Evolutionary conservation across 2,113 vertebrate genomes (phyloP).

Genomic region (Ptyas mucosa): DNA sequence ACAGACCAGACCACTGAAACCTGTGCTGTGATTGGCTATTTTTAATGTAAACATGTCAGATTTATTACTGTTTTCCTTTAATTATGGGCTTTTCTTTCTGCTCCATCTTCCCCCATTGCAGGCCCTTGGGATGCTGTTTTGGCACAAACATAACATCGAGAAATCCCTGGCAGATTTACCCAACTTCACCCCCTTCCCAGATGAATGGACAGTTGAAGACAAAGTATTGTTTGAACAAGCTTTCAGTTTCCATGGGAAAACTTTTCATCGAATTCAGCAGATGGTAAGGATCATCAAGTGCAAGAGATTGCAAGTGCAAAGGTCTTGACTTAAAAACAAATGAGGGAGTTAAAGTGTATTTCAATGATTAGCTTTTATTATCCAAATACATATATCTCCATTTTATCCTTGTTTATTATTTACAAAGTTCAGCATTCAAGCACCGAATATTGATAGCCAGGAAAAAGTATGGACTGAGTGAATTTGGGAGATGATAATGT

Average conservation of each 20-base stretch:
- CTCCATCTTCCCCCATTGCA: slow-evolving; percentile 42
- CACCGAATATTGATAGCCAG: neutral
- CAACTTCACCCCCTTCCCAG: slow-evolving; percentile 95
- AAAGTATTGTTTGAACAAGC: slow-evolving; percentile 93
- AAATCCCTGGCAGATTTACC: slow-evolving; percentile 93
- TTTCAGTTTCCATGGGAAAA: slow-evolving; percentile 96
- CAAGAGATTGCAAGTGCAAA: neutral
- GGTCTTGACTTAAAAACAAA: neutral
- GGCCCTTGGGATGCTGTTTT: slow-evolving; percentile 97
- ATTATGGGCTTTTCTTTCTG: slow-evolving; percentile 20
- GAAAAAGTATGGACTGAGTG: neutral
- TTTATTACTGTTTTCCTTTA: neutral
- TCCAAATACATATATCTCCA: neutral
- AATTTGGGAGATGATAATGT: neutral
- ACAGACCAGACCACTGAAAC: neutral
- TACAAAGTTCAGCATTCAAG: neutral
- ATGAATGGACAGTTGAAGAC: slow-evolving; percentile 98
- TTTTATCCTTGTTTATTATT: neutral
- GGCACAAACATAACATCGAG: slow-evolving; percentile 97
- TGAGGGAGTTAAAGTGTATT: neutral
- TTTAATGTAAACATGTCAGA: neutral
- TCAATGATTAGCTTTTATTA: neutral
- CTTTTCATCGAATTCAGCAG: slow-evolving; percentile 95
- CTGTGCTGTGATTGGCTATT: neutral
- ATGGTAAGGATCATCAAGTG: slow-evolving; percentile 77